Percentiles rank a stretch among this genome's conserved stretches.
Conservation (phyloP, 2,888 invertebrate species). For the Sussaba pulchella region DNA sequence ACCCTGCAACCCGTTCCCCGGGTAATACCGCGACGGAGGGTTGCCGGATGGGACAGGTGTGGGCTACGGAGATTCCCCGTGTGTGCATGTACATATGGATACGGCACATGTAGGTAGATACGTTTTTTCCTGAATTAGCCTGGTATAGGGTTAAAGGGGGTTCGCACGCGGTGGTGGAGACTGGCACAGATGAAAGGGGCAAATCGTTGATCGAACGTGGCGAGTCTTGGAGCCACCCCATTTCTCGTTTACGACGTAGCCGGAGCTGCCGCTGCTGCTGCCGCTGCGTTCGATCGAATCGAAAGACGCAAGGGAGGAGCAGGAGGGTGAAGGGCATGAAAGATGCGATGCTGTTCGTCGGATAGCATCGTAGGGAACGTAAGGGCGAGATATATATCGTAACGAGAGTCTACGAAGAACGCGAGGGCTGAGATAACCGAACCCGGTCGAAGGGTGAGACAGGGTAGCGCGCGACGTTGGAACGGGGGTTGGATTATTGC, state of each 20-base stretch:
- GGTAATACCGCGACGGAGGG: conserved; percentile 55
- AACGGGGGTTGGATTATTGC: not conserved
- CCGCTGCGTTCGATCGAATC: conserved; percentile 62
- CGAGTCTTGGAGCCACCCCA: conserved; percentile 55
- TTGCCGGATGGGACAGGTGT: conserved; percentile 22
- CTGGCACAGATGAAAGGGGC: conserved; percentile 65
- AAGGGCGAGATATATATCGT: conserved; percentile 38
- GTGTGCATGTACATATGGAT: conserved; percentile 27
- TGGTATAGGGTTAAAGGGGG: conserved; percentile 31
- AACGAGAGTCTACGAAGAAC: conserved; percentile 42
- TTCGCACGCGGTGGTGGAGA: conserved; percentile 60
- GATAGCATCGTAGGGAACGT: conserved; percentile 34
- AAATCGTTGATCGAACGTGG: conserved; percentile 63
- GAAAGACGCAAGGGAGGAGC: not conserved
- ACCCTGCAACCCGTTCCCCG: conserved; percentile 60
- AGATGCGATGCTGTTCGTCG: conserved; percentile 39
- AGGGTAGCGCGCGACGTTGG: too few relatives aligned
- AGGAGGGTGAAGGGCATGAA: conserved; percentile 60
- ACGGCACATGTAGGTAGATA: conserved; percentile 46
- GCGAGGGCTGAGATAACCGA: conserved; percentile 10
- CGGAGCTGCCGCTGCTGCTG: conserved; percentile 36
- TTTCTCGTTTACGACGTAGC: conserved; percentile 57
- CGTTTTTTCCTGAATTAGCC: conserved; percentile 61
- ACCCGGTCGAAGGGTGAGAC: not conserved
- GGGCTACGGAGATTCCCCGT: conserved; percentile 1